phyloP scores from a whole-genome alignment of 2,888 invertebrate species.

The Melieria omissa region DNA sequence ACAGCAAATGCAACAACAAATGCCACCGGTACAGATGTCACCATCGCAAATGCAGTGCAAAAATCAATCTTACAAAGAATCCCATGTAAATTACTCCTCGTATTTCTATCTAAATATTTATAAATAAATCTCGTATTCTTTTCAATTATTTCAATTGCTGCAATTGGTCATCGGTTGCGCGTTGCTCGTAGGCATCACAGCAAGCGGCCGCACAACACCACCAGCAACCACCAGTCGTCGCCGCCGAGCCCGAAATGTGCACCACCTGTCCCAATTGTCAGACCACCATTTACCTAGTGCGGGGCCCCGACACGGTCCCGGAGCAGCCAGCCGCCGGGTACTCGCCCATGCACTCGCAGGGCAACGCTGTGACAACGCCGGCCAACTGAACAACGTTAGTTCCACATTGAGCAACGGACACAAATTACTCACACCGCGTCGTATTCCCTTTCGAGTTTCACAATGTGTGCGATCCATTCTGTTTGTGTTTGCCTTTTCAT shows the following conservation, averaged over 20 bases:
- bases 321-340: slow-evolving; percentile 6
- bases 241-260: slow-evolving; percentile 58
- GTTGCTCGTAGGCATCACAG: neutral
- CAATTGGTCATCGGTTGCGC: neutral
- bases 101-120: slow-evolving; percentile 44
- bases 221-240: slow-evolving; percentile 25
- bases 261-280: slow-evolving; percentile 64
- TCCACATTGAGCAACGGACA: no score
- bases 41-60: slow-evolving; percentile 32
- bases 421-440: neutral
- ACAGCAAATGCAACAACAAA: slow-evolving; percentile 35
- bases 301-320: slow-evolving; percentile 43
- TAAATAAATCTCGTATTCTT: slow-evolving; percentile 37
- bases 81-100: slow-evolving; percentile 45
- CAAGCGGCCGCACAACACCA: slow-evolving; percentile 34
- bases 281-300: slow-evolving; percentile 61
- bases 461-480: no score
- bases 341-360: no score
- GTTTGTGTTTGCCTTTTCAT: no score
- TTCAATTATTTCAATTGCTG: neutral
- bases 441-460: neutral
- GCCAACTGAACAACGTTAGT: neutral
- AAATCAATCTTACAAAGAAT: slow-evolving; percentile 37
- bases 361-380: neutral
- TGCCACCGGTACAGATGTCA: slow-evolving; percentile 8